These are phyloP conservation scores for Poeciliopsis turrubarensis DNA, from an alignment of 2,113 vertebrate species.

Conservation along the genomic window DNA sequence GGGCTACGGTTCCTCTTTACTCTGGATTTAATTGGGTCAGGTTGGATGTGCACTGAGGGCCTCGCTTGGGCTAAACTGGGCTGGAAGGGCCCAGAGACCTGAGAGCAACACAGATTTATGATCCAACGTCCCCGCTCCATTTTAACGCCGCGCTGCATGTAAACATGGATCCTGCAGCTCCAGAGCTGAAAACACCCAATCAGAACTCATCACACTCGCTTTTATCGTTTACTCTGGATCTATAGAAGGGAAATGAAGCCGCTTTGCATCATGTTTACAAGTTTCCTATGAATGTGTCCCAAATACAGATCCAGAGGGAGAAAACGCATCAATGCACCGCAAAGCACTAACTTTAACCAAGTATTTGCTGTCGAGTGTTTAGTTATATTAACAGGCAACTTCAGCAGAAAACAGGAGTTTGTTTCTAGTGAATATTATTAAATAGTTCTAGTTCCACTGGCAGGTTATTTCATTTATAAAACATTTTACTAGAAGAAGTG, in stretches of 20 bases:
- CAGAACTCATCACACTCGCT: neutral
- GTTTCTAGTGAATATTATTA: too few relatives aligned
- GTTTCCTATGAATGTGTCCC: neutral
- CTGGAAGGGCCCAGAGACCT: slow-evolving; percentile 56
- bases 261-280: neutral
- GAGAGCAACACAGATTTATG: slow-evolving; percentile 53
- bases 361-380: neutral
- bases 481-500: too few relatives aligned
- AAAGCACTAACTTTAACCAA: too few relatives aligned
- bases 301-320: neutral
- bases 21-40: slow-evolving; percentile 75
- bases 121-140: slow-evolving; percentile 36
- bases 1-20: slow-evolving; percentile 65
- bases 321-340: neutral
- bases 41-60: slow-evolving; percentile 55
- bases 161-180: slow-evolving; percentile 25
- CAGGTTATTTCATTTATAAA: too few relatives aligned
- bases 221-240: neutral
- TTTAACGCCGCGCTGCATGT: slow-evolving; percentile 14
- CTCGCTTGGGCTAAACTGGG: slow-evolving; percentile 63
- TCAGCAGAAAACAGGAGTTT: too few relatives aligned
- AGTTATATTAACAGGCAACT: neutral
- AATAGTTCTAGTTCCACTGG: too few relatives aligned
- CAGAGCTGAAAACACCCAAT: slow-evolving; percentile 15
- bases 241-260: neutral